Evolutionary conservation across 2,888 invertebrate species (phyloP).

Genomic region (Anorthoa munda): DNA sequence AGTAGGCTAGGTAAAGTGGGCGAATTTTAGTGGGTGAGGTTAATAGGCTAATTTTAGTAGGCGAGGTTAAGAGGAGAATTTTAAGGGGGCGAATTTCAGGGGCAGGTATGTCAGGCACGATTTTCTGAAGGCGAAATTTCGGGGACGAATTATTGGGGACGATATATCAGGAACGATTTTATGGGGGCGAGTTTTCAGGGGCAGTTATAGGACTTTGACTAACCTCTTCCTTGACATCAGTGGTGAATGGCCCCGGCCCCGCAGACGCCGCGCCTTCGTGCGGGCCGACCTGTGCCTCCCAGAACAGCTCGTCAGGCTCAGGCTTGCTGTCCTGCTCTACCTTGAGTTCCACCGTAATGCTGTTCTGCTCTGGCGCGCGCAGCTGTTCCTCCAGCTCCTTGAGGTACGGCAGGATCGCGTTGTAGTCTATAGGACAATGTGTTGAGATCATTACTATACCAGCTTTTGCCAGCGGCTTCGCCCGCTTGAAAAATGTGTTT

Average conservation of each 20-base stretch:
- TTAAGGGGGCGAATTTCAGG: too few species aligned
- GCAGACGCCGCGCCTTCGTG: background rate
- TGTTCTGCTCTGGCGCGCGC: slow-evolving; percentile 63
- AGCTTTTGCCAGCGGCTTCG: background rate
- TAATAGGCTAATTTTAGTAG: too few species aligned
- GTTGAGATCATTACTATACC: slow-evolving; percentile 14
- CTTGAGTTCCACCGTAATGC: too few species aligned
- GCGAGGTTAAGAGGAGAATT: too few species aligned
- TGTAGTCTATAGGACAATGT: slow-evolving; percentile 77
- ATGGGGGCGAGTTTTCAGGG: background rate
- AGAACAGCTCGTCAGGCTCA: slow-evolving; percentile 60
- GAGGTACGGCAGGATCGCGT: slow-evolving; percentile 86
- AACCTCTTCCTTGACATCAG: slow-evolving; percentile 38
- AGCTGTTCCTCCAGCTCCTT: slow-evolving; percentile 85
- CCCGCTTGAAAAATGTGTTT: too few species aligned
- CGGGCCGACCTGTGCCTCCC: slow-evolving; percentile 25
- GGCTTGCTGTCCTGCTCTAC: slow-evolving; percentile 63
- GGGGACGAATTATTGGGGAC: background rate
- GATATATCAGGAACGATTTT: background rate
- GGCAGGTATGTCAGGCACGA: too few species aligned
- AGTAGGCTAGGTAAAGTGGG: too few species aligned
- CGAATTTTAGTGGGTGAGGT: too few species aligned
- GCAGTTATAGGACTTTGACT: background rate
- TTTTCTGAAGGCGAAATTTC: too few species aligned
- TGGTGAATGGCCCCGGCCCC: accelerated